Base-by-base conservation (phyloP, 2,888 invertebrate species). In the Drosophila meridiana region DNA sequence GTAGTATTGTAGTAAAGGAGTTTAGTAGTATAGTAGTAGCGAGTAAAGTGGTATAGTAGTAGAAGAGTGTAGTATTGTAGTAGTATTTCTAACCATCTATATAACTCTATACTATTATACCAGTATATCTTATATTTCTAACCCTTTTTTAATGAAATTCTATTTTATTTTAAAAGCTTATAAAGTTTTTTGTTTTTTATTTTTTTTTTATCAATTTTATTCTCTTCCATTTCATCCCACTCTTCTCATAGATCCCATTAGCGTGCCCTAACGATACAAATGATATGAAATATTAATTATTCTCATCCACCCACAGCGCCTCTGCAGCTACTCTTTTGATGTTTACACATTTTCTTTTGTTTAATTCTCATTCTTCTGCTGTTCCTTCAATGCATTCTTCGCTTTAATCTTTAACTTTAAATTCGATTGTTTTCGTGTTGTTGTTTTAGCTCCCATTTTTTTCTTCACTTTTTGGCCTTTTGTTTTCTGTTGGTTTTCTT, bases 311-410 rank as follows among this genome's bases (percentile, higher is more conserved):
- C 48, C 26, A 36, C 5, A 57, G 43, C 74, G 69, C 48, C 34
- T 45, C 45, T 50, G 34, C 48, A 45, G 55, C 57, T 50, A 50
- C 58, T 30, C 36, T 42, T 56, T 77, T 77, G 76, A 76, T 80
- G 60, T 43, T 43, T 63, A 47, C 47, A 52, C 43, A 48, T 57
- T 30, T 52, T n/a, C 47, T 40, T 40, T 45, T 57, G 58, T 45
- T 14, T 26, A 8, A 8, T 14, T 28, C 11, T 20, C 7, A 2
- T 7, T 32, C 13, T 26, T 20, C 8, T 7, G 4, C 20, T 45
- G 6, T 30, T 30, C 30, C 6, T 50, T n/a, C 48, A 32, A 2
- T 52, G 34, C 32, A 56, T 42, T 48, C 11, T 13, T 34, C n/a
- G 65, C 53, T 28, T 32, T 43, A 38, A 64, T 71, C 32, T 43